Base-by-base conservation (phyloP, 2,888 invertebrate species). In the Ceramica pisi region DNA sequence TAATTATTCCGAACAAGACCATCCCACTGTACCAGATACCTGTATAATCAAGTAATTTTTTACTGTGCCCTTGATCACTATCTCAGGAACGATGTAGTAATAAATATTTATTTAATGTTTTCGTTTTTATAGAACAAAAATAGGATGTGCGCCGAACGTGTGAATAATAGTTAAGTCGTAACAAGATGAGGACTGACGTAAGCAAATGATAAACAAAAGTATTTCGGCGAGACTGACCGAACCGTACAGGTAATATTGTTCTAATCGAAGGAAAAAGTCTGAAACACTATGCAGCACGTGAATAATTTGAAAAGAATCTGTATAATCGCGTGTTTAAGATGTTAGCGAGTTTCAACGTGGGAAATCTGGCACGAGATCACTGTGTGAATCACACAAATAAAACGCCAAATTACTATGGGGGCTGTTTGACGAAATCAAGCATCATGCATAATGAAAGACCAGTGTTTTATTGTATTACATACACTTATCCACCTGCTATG, bases 331-430 rank as follows among this genome's bases (percentile, higher is more conserved):
- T 89, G 87, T 83, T 82, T 87, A 79, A 84, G 81, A 87, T 84
- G 81, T 86, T 86, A 85, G 78, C n/a, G 80, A 88, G 86, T 87
- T 85, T 84, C 78, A 81, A 89, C 87, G 90, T 90, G 90, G 90
- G 90, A 88, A 89, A 88, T 86, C 89, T 91, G 91, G 90, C 92
- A 91, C 88, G 87, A 86, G 84, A 88, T 90, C 87, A 87, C 71
- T 81, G 85, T 81, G 85, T 91, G 91, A 91, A 87, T 91, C 91
- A 90, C 83, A 79, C 77, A 80, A 86, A 84, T 83, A 85, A 86
- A 85, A 82, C 79, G 80, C 70, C 78, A 72, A 81, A 80, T 85
- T 77, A 78, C 74, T 76, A 74, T 74, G 78, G 80, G 78, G 71
- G 67, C 64, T 72, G 71, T 80, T 86, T 77, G 74, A 76, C 71